Evolutionary conservation across 2,888 invertebrate genomes (phyloP).

Genomic region (Camponotus fellah): DNA sequence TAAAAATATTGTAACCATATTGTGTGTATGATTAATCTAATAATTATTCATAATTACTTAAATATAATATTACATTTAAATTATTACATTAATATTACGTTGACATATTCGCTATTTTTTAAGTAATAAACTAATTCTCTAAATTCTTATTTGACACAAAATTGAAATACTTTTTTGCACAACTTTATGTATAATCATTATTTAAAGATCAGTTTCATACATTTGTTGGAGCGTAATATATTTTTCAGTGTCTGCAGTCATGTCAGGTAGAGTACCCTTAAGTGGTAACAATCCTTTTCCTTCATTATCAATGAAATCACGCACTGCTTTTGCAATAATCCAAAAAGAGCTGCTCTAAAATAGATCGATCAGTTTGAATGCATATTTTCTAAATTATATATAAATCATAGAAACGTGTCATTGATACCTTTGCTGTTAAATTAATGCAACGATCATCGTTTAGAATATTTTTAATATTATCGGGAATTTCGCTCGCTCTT

Average conservation of each 20-base stretch:
- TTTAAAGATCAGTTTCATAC: constrained; percentile 83
- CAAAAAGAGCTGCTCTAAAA: constrained; percentile 93
- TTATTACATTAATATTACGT: not conserved
- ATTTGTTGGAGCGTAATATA: constrained; percentile 96
- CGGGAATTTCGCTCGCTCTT: constrained; percentile 90
- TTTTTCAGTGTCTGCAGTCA: constrained; percentile 97
- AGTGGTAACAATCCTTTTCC: constrained; percentile 94
- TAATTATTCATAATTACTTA: constrained; percentile 13
- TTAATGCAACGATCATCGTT: constrained; percentile 93
- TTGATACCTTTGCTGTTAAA: constrained; percentile 90
- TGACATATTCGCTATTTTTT: not conserved
- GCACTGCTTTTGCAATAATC: constrained; percentile 96
- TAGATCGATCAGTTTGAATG: constrained; percentile 52
- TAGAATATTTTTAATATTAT: constrained; percentile 91
- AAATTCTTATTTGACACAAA: constrained; percentile 13
- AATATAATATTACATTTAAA: not conserved
- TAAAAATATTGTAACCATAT: not conserved
- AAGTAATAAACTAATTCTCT: constrained; percentile 16
- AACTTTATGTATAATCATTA: not conserved
- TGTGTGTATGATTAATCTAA: not conserved
- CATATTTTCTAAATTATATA: constrained; percentile 3
- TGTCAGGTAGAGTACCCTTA: constrained; percentile 96
- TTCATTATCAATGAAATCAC: constrained; percentile 95
- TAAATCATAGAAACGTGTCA: constrained; percentile 16
- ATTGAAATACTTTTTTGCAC: constrained; percentile 23